Base-by-base conservation (phyloP, 2,797 vertebrate species). In the Momotus momota region DNA sequence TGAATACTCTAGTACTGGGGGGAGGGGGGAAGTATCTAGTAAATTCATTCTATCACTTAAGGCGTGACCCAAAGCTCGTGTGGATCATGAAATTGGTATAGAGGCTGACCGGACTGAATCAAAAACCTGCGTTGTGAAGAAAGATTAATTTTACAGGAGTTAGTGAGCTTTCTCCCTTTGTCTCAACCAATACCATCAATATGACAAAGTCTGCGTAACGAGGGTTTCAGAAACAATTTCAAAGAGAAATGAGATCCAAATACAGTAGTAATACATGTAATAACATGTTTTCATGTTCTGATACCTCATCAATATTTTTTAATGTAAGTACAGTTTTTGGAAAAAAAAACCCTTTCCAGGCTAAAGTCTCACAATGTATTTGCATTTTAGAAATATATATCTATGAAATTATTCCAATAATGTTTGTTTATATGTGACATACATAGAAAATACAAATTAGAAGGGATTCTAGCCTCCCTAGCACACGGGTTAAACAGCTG, bases 221-320 rank as follows among this genome's bases (percentile, higher is more conserved):
- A 74, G 23, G 49, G 49, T 51, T 94, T 82, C 46, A 54, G 43
- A 83, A 70, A 66, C 45, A 45, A 18, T 20, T 73, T 62, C 8
- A 57, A 71, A 80, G 55, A 64, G 51, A 43, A 73, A 52, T 20
- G 26, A 92, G 20, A 72, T 35, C 29, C 52, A 55, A 55, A 58
- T 75, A 45, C 43, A 86, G 35, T 35, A 35, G 35, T 35, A 35
- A 35, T 35, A 35, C 35, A 35, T 35, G 35, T 35, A 35, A 23
- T 81, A 48, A 52, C 29, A 33, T 90, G 54, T 94, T 80, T 95
- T 91, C 75, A 21, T 75, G n/a, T 90, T 77, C 40, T 80, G 22
- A 27, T 74, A 54, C 25, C n/a, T 88, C 38, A 54, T 55, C 43
- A 74, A 12, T 60, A 7, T 26, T 65, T 80, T 83, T 65, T 48